Evolutionary conservation across 1,140 invertebrate genomes (phyloP).

Genomic region (Heliconius congener): DNA sequence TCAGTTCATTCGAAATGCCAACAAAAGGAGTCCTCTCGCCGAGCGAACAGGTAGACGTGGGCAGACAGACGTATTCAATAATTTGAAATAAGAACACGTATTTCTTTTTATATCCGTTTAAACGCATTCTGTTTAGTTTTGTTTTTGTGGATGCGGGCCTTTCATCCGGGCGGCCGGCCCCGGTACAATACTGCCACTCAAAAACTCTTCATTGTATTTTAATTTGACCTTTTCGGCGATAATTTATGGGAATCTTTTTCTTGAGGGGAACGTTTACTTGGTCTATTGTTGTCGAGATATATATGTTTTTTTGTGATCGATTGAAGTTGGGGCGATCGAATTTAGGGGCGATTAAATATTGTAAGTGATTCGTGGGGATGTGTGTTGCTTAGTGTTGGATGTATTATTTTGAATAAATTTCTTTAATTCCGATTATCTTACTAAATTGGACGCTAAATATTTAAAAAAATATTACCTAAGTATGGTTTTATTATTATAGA

Average conservation of each 20-base stretch:
- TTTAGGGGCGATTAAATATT: conserved; percentile 44
- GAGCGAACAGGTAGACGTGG: conserved; percentile 74
- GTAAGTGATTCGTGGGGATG: conserved; percentile 28
- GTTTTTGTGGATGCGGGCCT: conserved; percentile 79
- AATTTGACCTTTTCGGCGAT: conserved; percentile 81
- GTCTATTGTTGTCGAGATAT: conserved; percentile 71
- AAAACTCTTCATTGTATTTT: conserved; percentile 81
- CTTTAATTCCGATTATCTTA: not conserved
- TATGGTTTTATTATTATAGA: conserved; percentile 10
- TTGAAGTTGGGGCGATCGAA: conserved; percentile 54
- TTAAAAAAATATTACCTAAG: not conserved
- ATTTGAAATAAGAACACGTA: conserved; percentile 80
- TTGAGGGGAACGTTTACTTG: conserved; percentile 72
- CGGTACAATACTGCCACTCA: conserved; percentile 80
- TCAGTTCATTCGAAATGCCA: conserved; percentile 66
- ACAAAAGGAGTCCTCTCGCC: conserved; percentile 61
- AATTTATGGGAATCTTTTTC: conserved; percentile 80
- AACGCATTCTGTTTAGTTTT: conserved; percentile 80
- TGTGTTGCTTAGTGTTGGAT: conserved; percentile 17
- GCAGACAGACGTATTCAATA: conserved; percentile 80
- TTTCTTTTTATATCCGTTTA: conserved; percentile 81
- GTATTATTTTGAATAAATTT: not conserved
- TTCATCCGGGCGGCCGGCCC: conserved; percentile 67
- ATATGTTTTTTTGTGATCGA: conserved; percentile 57
- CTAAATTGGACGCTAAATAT: not conserved